Evolutionary conservation across 2,888 invertebrate genomes (phyloP).

Genomic region (Tigriopus californicus): DNA sequence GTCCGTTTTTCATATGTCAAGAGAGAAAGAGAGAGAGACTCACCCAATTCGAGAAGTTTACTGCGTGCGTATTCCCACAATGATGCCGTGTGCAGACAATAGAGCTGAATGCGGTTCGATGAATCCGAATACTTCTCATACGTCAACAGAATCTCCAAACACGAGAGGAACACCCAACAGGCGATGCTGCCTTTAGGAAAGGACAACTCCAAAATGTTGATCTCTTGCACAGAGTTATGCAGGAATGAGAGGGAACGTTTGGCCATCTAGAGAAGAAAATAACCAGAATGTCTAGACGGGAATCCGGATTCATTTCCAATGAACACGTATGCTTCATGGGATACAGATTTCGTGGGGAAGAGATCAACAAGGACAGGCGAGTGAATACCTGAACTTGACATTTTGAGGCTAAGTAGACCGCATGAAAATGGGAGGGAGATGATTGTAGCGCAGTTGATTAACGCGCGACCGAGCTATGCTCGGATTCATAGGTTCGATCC

Average conservation of each 20-base stretch:
- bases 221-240: constrained; percentile 63
- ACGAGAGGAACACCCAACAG: constrained; percentile 83
- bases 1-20: no score
- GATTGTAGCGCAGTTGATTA: no score
- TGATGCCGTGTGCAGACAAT: constrained; percentile 64
- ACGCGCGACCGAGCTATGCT: no score
- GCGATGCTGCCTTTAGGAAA: constrained; percentile 63
- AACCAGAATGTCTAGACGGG: no score
- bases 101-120: constrained; percentile 27
- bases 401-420: no score
- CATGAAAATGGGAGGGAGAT: no score
- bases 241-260: constrained; percentile 72
- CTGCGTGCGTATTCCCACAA: constrained; percentile 72
- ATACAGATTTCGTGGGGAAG: no score
- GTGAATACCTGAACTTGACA: no score
- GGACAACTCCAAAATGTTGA: constrained; percentile 55
- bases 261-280: constrained; percentile 58
- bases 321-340: no score
- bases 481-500: no score
- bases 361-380: no score
- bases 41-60: constrained; percentile 37
- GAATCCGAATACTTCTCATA: constrained; percentile 38
- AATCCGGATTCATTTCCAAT: no score
- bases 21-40: neutral
- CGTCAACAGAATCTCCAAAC: constrained; percentile 64